phyloP scores from a whole-genome alignment of 2,797 vertebrate genomes.

The Acipenser ruthenus region DNA sequence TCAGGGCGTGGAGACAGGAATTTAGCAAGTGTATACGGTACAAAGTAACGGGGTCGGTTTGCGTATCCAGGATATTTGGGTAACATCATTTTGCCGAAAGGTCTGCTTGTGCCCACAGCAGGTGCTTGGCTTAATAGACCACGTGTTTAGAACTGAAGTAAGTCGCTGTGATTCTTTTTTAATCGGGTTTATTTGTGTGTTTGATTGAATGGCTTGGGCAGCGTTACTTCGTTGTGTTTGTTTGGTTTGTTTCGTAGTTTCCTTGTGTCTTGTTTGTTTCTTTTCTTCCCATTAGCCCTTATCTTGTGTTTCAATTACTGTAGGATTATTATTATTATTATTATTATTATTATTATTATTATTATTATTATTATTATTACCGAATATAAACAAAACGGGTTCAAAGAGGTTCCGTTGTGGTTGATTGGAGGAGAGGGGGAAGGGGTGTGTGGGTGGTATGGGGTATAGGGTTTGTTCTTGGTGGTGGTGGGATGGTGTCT shows the following conservation, averaged over 20 bases:
- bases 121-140: conserved; percentile 54
- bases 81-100: too few relatives aligned
- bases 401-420: too few relatives aligned
- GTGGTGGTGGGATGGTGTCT: not conserved
- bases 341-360: too few relatives aligned
- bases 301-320: too few relatives aligned
- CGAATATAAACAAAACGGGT: too few relatives aligned
- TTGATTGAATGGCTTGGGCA: conserved; percentile 18
- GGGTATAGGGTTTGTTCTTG: not conserved
- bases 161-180: conserved; percentile 26
- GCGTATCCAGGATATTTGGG: too few relatives aligned
- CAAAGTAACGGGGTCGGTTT: too few relatives aligned
- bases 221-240: not conserved
- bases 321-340: too few relatives aligned
- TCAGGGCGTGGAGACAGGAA: conserved; percentile 3
- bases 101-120: conserved; percentile 32
- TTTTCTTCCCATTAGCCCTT: too few relatives aligned
- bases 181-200: conserved; percentile 18
- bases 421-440: not conserved
- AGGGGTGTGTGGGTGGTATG: not conserved
- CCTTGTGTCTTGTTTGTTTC: too few relatives aligned
- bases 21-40: conserved; percentile 37
- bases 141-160: conserved; percentile 48
- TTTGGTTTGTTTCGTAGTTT: too few relatives aligned
- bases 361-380: too few relatives aligned